Evolutionary conservation across 2,888 invertebrate species (phyloP).

Genomic region (Caenorhabditis angaria): DNA sequence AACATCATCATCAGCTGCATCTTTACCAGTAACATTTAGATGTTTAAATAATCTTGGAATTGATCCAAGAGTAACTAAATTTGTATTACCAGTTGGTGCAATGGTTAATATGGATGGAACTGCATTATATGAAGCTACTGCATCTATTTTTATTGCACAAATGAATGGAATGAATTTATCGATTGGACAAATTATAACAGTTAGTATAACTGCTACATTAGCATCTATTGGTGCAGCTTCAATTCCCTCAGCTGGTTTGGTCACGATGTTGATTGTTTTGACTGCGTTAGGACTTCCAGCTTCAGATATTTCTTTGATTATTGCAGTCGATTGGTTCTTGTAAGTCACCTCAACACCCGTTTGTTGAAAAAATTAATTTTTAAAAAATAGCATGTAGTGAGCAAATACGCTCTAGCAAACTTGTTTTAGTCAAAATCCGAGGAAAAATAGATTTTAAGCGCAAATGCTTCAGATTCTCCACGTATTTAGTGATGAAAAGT

Average conservation of each 20-base stretch:
- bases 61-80: conserved; percentile 78
- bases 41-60: conserved; percentile 79
- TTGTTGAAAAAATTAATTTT: too few species aligned
- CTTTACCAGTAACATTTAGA: conserved; percentile 79
- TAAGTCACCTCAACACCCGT: too few species aligned
- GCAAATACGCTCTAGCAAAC: too few species aligned
- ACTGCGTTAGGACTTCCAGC: conserved; percentile 75
- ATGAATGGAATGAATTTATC: conserved; percentile 85
- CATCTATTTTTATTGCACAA: conserved; percentile 87
- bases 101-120: conserved; percentile 80
- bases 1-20: conserved; percentile 79
- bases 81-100: conserved; percentile 76
- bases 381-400: too few species aligned
- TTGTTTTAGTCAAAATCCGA: too few species aligned
- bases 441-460: too few species aligned
- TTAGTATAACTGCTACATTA: conserved; percentile 91
- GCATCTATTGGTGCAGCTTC: conserved; percentile 97
- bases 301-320: conserved; percentile 74
- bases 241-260: conserved; percentile 76
- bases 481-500: too few species aligned
- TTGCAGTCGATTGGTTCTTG: conserved; percentile 76
- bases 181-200: conserved; percentile 85
- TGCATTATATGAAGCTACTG: conserved; percentile 83
- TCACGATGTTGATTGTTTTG: conserved; percentile 74
- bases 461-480: too few species aligned